A percentile compares a stretch with the other conserved stretches of the same genome.
Conservation (phyloP, 2,113 vertebrate species). For the Rhineura floridana region DNA sequence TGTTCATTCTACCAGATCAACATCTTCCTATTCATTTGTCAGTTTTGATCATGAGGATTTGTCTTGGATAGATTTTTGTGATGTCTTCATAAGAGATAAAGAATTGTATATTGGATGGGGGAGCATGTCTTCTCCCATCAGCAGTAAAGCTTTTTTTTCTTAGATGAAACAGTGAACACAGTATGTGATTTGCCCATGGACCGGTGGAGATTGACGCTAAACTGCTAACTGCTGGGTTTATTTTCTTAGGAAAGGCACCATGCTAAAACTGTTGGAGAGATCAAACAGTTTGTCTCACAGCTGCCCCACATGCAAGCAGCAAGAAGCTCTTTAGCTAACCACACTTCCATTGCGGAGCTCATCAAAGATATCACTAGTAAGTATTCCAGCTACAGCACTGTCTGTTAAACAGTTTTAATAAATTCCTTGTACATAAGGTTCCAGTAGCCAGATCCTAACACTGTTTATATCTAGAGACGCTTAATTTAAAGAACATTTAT, state of each 20-base stretch:
- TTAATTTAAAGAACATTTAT: not conserved
- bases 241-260: slow-evolving; percentile 89
- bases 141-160: not conserved
- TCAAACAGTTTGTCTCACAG: slow-evolving; percentile 98
- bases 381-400: slow-evolving; percentile 29
- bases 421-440: not conserved
- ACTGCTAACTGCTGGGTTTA: not conserved
- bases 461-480: not conserved
- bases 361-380: slow-evolving; percentile 97
- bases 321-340: slow-evolving; percentile 92
- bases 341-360: slow-evolving; percentile 95
- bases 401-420: not conserved
- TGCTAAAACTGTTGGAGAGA: slow-evolving; percentile 96
- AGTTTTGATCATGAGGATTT: not conserved
- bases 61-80: too few species aligned
- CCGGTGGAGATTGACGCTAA: not conserved
- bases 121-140: not conserved
- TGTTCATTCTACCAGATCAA: too few species aligned
- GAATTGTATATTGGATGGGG: not conserved
- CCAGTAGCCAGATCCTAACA: not conserved
- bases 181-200: not conserved
- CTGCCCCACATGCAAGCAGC: slow-evolving; percentile 98
- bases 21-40: not conserved
- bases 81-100: too few species aligned
- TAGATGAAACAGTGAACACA: not conserved